A percentile compares a stretch with the other conserved stretches of the same genome.
These are phyloP conservation scores for Onychomys arenicola DNA, from an alignment of 2,797 vertebrate genomes.

Conservation along the genomic window DNA sequence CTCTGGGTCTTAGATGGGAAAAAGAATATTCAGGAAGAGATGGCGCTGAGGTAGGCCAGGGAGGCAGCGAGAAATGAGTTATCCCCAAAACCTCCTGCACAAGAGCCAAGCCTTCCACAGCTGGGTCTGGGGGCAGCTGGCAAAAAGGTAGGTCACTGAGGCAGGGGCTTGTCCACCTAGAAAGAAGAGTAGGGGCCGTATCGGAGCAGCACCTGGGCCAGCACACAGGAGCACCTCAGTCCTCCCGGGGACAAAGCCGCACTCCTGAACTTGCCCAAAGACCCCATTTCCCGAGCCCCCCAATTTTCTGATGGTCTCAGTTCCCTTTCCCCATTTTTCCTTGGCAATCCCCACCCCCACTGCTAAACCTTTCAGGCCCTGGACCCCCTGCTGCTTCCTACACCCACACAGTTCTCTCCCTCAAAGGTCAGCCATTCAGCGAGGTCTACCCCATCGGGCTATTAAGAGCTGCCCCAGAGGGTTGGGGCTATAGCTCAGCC, in stretches of 20 bases:
- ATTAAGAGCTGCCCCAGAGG: neutral
- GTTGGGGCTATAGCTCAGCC: neutral
- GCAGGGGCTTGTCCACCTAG: neutral
- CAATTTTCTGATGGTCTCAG: neutral
- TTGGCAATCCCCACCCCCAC: neutral
- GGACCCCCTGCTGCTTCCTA: neutral
- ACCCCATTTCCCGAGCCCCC: neutral
- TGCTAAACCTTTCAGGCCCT: neutral
- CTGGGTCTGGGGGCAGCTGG: neutral
- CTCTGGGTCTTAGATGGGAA: neutral
- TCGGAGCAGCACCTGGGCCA: neutral
- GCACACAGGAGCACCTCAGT: neutral
- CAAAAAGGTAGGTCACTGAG: neutral
- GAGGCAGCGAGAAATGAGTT: neutral
- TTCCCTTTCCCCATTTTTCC: neutral
- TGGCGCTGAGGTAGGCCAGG: neutral
- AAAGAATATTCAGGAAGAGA: neutral
- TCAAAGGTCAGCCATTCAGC: neutral
- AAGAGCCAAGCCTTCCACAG: neutral
- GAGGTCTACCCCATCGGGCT: neutral
- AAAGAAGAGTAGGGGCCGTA: neutral
- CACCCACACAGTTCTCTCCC: no score
- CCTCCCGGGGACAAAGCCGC: neutral
- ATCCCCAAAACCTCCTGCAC: neutral
- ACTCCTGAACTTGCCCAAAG: no score